Evolutionary conservation across 1,140 invertebrate genomes (phyloP), one percentile per base, ranked within the genome.

Genomic region (Psilanteris sp.): DNA sequence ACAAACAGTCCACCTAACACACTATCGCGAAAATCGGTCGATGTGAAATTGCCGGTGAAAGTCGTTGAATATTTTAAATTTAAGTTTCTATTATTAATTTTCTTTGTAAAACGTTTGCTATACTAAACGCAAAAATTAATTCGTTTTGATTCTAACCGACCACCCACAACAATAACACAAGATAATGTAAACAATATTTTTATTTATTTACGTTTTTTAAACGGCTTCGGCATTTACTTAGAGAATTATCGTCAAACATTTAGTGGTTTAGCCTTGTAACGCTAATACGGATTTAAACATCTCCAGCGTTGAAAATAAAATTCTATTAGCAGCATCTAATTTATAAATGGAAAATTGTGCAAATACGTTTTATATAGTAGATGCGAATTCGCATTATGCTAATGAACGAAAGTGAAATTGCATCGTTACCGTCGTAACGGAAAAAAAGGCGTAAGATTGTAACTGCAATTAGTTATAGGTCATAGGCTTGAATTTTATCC

Each of bases 371-470:
- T 3, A 15, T 13, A 6, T 13, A 9, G 11, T 44, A 13, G 41
- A 8, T 10, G 15, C n/a, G n/a, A n/a, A 46, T 41, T 55, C 26
- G 41, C 50, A 39, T 55, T 55, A 57, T 67, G 46, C 27, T 70
- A 70, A 70, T 61, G 44, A 52, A 31, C 5, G 46, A 52, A 61
- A 70, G 54, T 44, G 29, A 59, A 70, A 70, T 52, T 59, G 16
- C 36, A 10, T 34, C 8, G 27, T 46, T 26, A 26, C 8, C 11
- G 27, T 5, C 29, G 16, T 18, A 20, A 26, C 39, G 13, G 66
- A 41, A 11, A 32, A 54, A 26, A 29, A 22, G 41, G 36, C 10
- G 7, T 36, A n/a, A 10, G 27, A n/a, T n/a, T n/a, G n/a, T n/a
- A n/a, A 61, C 9, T 50, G 37, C 44, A 50, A 43, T 52, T 52